Conservation (phyloP, 1,140 invertebrate genomes). For the Pogonomyrmex californicus region DNA sequence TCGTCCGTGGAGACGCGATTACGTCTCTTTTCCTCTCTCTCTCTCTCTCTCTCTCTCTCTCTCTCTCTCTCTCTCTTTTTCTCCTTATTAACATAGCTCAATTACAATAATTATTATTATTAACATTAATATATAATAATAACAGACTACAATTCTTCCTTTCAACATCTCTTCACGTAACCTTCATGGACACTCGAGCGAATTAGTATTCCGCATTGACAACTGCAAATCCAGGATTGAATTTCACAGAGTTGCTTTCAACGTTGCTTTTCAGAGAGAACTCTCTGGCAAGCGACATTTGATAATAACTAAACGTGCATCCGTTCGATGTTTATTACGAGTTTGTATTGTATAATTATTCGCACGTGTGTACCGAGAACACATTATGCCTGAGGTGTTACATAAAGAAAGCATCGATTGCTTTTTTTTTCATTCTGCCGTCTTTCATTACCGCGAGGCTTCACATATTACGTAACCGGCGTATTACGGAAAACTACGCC, state of each 20-base stretch:
- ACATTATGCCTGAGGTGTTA: not conserved
- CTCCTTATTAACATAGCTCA: not conserved
- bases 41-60: not conserved
- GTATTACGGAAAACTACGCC: conserved; percentile 35
- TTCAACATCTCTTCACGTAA: not conserved
- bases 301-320: conserved; percentile 11
- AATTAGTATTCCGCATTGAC: not conserved
- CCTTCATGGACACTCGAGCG: not conserved
- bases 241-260: not conserved
- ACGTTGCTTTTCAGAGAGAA: not conserved
- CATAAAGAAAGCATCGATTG: conserved; percentile 11
- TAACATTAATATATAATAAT: conserved; percentile 6
- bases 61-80: not conserved
- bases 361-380: not conserved
- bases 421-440: conserved; percentile 1
- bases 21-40: not conserved
- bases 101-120: conserved; percentile 13
- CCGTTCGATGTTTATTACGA: not conserved
- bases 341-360: conserved; percentile 31
- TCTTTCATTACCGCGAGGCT: conserved; percentile 10
- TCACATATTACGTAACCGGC: conserved; percentile 20
- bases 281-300: not conserved
- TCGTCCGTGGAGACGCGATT: conserved; percentile 29
- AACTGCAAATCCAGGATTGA: conserved; percentile 5
- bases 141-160: not conserved